Evolutionary conservation across 2,113 vertebrate species (phyloP).

Genomic region (Sylvicapra grimmia): DNA sequence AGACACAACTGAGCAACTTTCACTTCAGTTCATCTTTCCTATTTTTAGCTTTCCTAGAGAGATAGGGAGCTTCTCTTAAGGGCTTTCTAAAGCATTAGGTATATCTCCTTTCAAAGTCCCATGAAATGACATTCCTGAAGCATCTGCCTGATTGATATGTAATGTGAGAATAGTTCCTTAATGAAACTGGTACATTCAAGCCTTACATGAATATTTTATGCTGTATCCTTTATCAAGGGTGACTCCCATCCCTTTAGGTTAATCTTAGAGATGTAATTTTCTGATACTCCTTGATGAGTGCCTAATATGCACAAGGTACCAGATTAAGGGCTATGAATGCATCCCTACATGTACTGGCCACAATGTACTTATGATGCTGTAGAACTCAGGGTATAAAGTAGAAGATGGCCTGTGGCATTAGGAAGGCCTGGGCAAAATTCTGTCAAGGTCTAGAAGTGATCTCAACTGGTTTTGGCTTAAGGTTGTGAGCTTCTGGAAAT

Average conservation of each 20-base stretch:
- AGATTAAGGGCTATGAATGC: too few relatives aligned
- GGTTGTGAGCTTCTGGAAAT: constrained; percentile 10
- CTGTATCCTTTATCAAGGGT: not conserved
- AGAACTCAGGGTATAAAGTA: not conserved
- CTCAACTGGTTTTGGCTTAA: not conserved
- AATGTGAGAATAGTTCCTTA: constrained; percentile 5
- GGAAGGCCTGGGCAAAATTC: not conserved
- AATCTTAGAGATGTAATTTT: not conserved
- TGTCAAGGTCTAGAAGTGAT: not conserved
- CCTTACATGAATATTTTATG: constrained; percentile 26
- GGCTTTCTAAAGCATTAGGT: not conserved
- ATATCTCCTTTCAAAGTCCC: constrained; percentile 30
- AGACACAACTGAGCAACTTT: not conserved
- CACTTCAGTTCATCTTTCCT: not conserved
- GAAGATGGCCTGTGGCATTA: not conserved
- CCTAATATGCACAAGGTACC: not conserved
- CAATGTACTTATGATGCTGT: not conserved
- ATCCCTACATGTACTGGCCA: not conserved
- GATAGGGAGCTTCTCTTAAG: not conserved
- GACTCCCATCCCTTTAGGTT: not conserved
- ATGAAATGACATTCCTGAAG: not conserved
- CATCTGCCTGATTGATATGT: not conserved
- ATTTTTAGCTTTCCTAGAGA: not conserved
- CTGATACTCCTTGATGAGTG: not conserved
- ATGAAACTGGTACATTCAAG: not conserved